Conservation (phyloP, 2,797 vertebrate species). For the Tapirus indicus region DNA sequence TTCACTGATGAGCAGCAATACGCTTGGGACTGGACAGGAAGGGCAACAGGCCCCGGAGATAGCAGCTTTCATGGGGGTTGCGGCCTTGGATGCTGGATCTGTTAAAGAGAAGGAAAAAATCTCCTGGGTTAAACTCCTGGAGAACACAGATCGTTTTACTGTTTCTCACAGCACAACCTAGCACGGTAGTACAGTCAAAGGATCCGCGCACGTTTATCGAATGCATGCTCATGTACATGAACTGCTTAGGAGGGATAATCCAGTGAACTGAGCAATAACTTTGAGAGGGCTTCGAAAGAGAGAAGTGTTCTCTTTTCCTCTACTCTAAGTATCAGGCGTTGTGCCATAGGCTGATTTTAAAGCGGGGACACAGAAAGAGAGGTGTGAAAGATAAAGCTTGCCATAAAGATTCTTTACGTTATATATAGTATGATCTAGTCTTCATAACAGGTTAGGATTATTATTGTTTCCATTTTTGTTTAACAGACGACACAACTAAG, state of each 20-base stretch:
- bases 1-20: not conserved
- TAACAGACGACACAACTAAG: not conserved
- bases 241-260: not conserved
- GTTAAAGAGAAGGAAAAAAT: no score
- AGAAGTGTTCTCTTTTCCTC: not conserved
- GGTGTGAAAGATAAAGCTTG: not conserved
- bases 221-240: not conserved
- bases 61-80: not conserved
- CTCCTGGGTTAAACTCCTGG: not conserved
- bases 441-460: not conserved
- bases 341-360: not conserved
- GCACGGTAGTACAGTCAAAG: not conserved
- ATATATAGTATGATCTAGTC: not conserved
- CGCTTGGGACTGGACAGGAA: not conserved
- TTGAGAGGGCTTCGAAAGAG: not conserved
- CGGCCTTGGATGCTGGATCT: not conserved
- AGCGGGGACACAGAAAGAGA: not conserved
- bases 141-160: not conserved
- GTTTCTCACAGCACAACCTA: not conserved
- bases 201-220: not conserved
- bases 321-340: not conserved
- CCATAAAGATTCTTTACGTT: not conserved
- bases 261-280: slow-evolving; percentile 22
- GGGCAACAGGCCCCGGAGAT: not conserved
- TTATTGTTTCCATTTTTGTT: slow-evolving; percentile 11